These are phyloP conservation scores for Desmophyllum pertusum DNA, from an alignment of 92 coral and sea anemone genomes.

Conservation along the genomic window DNA sequence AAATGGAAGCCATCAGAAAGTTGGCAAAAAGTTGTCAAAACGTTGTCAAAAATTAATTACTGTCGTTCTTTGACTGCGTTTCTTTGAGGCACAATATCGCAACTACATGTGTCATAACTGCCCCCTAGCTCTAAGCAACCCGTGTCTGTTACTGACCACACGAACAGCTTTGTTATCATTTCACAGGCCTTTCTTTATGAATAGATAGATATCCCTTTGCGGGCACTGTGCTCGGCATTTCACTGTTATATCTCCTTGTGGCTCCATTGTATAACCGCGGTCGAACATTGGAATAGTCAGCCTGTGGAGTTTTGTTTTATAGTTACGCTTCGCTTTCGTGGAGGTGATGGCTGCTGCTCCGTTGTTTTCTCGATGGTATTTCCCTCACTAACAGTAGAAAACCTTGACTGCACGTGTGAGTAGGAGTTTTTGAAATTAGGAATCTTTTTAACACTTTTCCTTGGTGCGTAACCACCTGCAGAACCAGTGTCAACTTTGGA, in stretches of 20 bases:
- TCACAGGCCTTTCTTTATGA: not conserved
- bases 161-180: not conserved
- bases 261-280: slow-evolving; percentile 60
- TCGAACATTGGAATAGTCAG: slow-evolving; percentile 69
- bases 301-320: slow-evolving; percentile 40
- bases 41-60: too few species aligned
- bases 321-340: slow-evolving; percentile 9
- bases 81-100: not conserved
- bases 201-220: not conserved
- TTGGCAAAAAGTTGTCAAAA: too few species aligned
- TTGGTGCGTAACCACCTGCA: slow-evolving; percentile 43
- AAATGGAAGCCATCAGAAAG: too few species aligned
- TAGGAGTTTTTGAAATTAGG: slow-evolving; percentile 74
- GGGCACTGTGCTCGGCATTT: slow-evolving; percentile 20
- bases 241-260: slow-evolving; percentile 19
- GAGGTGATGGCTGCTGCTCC: not conserved
- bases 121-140: not conserved
- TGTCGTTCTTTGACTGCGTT: too few species aligned
- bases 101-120: too few species aligned
- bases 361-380: not conserved
- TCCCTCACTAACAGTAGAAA: slow-evolving; percentile 33
- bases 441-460: slow-evolving; percentile 54
- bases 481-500: slow-evolving; percentile 72
- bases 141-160: not conserved
- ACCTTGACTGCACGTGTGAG: slow-evolving; percentile 75